These are phyloP conservation scores for Lacanobia oleracea DNA, from an alignment of 2,888 invertebrate genomes.

Conservation along the genomic window DNA sequence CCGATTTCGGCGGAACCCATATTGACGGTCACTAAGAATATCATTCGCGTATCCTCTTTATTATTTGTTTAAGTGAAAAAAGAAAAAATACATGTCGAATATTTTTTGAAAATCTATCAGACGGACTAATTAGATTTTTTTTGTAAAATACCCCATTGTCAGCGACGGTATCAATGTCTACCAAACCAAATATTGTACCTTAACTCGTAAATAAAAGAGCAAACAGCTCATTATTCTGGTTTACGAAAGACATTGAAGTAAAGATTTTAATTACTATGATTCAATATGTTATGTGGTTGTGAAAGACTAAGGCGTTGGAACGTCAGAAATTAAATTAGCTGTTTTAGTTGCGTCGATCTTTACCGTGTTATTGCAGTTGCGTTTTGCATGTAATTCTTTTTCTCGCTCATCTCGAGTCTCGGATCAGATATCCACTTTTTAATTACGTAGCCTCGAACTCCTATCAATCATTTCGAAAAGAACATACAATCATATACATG, in stretches of 20 bases:
- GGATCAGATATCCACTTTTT: conserved; percentile 30
- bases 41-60: no score
- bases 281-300: conserved; percentile 48
- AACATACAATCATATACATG: conserved; percentile 1
- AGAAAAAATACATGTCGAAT: no score
- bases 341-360: conserved; percentile 56
- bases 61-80: no score
- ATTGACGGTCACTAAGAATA: no score
- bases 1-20: no score
- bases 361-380: conserved; percentile 36
- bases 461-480: conserved; percentile 55
- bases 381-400: conserved; percentile 33
- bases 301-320: conserved; percentile 41
- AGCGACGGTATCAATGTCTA: no score
- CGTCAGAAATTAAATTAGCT: conserved; percentile 50
- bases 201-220: conserved; percentile 12
- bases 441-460: conserved; percentile 48
- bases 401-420: conserved; percentile 23
- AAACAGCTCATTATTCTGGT: conserved; percentile 25
- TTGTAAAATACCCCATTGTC: no score
- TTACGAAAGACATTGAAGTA: conserved; percentile 55
- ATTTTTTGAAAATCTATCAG: no score
- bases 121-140: no score
- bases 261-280: conserved; percentile 62
- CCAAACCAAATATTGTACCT: background rate